phyloP scores from a whole-genome alignment of 2,113 vertebrate genomes.

The Pedionomus torquatus region DNA sequence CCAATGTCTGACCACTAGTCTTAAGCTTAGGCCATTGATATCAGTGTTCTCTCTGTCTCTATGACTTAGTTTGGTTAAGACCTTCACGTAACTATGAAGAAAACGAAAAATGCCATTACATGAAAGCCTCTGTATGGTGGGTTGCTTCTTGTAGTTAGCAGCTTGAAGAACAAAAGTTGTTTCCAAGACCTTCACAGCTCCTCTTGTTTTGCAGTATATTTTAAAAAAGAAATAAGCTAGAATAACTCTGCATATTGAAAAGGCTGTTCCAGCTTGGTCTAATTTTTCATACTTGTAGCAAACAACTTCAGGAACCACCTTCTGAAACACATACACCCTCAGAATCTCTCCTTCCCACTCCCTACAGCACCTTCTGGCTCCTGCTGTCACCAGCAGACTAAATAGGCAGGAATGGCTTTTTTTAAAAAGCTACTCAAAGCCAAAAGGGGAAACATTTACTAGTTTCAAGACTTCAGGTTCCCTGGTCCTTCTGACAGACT shows the following conservation, averaged over 20 bases:
- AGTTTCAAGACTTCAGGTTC: neutral
- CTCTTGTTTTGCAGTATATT: neutral
- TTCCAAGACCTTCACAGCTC: neutral
- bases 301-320: conserved; percentile 31
- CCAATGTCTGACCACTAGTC: neutral
- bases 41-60: neutral
- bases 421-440: neutral
- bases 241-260: neutral
- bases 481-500: neutral
- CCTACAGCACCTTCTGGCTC: neutral
- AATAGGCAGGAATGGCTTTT: neutral
- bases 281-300: neutral
- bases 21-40: neutral
- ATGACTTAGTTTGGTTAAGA: neutral
- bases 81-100: neutral
- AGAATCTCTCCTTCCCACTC: conserved; percentile 12
- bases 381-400: neutral
- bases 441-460: neutral
- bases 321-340: conserved; percentile 12
- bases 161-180: neutral
- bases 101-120: neutral
- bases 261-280: neutral
- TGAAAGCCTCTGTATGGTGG: neutral
- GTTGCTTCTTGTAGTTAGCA: neutral
- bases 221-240: neutral